phyloP scores from a whole-genome alignment of 2,797 vertebrate genomes.

The Enteromius paludinosus region DNA sequence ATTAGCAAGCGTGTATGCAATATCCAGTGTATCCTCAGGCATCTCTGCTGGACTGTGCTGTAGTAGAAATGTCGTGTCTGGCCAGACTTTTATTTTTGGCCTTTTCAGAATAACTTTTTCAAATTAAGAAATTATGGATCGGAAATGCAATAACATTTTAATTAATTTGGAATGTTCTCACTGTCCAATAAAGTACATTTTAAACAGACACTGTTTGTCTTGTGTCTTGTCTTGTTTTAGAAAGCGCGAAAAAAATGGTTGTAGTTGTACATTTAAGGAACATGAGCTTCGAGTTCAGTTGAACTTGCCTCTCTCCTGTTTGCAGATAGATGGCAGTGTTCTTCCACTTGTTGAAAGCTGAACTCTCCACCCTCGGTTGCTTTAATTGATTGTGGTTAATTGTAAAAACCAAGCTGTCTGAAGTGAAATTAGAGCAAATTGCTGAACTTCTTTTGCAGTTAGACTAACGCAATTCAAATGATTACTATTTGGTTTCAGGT shows the following conservation, averaged over 20 bases:
- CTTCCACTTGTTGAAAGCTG: conserved; percentile 24
- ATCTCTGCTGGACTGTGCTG: conserved; percentile 57
- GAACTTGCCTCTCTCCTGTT: neutral
- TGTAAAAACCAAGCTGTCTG: conserved; percentile 19
- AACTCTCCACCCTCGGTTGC: neutral
- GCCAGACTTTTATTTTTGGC: conserved; percentile 52
- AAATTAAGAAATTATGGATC: conserved; percentile 18
- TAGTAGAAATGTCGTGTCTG: conserved; percentile 55
- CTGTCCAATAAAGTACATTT: conserved; percentile 49
- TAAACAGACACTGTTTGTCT: conserved; percentile 40
- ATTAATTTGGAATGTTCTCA: conserved; percentile 33
- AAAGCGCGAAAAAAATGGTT: neutral
- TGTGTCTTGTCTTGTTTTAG: neutral
- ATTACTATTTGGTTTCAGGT: conserved; percentile 30
- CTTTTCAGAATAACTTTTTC: conserved; percentile 39
- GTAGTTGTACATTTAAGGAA: neutral
- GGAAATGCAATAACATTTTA: conserved; percentile 40
- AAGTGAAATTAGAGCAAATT: conserved; percentile 40
- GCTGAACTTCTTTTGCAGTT: conserved; percentile 20
- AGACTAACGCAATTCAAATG: conserved; percentile 25
- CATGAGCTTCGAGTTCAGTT: too few species aligned
- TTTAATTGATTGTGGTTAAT: conserved; percentile 28
- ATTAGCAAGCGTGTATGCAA: conserved; percentile 61
- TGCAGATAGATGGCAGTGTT: conserved; percentile 52
- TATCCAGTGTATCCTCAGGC: conserved; percentile 52